Evolutionary conservation across 2,113 vertebrate genomes (phyloP).

Genomic region (Varanus salvator): DNA sequence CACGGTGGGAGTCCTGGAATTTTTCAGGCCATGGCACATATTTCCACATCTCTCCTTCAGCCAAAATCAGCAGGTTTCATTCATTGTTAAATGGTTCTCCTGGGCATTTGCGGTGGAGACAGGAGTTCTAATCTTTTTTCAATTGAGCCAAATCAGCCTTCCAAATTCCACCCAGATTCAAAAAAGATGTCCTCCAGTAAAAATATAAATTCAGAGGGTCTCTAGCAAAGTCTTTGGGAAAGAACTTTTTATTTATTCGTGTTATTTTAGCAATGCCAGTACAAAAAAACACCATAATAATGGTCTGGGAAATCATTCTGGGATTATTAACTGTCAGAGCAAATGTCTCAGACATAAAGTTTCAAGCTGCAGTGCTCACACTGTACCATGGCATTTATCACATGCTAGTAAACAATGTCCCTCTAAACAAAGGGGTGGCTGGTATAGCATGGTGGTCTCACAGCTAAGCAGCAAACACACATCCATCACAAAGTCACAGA

Average conservation of each 20-base stretch:
- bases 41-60: constrained; percentile 39
- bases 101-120: constrained; percentile 62
- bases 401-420: neutral
- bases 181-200: constrained; percentile 42
- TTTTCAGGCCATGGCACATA: constrained; percentile 64
- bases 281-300: neutral
- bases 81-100: constrained; percentile 60
- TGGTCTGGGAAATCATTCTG: constrained; percentile 5
- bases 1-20: constrained; percentile 70
- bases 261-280: neutral
- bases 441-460: neutral
- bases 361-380: neutral
- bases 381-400: neutral
- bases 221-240: constrained; percentile 24
- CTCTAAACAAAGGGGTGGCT: neutral
- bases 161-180: constrained; percentile 60
- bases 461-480: neutral
- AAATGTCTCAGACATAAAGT: constrained; percentile 2
- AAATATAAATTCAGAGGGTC: constrained; percentile 9
- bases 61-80: constrained; percentile 68
- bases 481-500: neutral
- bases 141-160: constrained; percentile 62
- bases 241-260: neutral
- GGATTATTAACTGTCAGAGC: neutral
- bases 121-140: constrained; percentile 67